A percentile compares a stretch with the other conserved stretches of the same genome.
phyloP scores from a whole-genome alignment of 2,797 vertebrate genomes.

The Spinus pinus region DNA sequence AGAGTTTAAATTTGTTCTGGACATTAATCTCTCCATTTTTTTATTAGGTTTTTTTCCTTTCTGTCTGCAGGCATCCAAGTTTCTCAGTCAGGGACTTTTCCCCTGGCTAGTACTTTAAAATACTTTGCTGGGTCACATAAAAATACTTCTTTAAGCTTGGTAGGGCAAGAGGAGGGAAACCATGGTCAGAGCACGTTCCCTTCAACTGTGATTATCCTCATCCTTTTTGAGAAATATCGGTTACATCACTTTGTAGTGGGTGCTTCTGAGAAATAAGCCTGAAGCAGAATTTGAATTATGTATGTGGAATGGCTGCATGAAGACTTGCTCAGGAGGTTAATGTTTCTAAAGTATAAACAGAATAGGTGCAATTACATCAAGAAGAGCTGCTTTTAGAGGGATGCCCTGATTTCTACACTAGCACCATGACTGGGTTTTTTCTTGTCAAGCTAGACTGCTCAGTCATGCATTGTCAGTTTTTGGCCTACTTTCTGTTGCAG shows the following conservation, averaged over 20 bases:
- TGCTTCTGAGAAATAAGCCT: conserved; percentile 14
- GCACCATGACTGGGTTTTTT: neutral
- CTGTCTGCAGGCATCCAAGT: neutral
- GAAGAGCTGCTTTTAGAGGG: neutral
- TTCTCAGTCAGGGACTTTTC: neutral
- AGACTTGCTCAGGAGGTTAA: neutral
- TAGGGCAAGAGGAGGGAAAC: neutral
- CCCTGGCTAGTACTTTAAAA: neutral
- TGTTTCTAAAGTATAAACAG: neutral
- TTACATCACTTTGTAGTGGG: conserved; percentile 30
- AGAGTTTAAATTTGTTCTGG: neutral
- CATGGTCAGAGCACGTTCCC: neutral
- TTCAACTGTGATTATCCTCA: neutral
- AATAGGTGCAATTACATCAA: neutral
- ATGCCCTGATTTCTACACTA: neutral
- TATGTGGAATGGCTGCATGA: neutral
- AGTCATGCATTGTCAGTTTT: neutral
- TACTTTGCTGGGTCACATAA: neutral
- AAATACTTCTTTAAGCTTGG: neutral
- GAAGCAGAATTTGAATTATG: conserved; percentile 44
- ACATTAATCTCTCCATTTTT: neutral
- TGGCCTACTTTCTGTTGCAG: neutral
- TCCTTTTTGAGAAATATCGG: neutral
- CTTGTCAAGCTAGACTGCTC: neutral
- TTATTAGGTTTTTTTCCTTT: neutral